Conservation (phyloP, 2,888 invertebrate genomes). For the Plutella xylostella region DNA sequence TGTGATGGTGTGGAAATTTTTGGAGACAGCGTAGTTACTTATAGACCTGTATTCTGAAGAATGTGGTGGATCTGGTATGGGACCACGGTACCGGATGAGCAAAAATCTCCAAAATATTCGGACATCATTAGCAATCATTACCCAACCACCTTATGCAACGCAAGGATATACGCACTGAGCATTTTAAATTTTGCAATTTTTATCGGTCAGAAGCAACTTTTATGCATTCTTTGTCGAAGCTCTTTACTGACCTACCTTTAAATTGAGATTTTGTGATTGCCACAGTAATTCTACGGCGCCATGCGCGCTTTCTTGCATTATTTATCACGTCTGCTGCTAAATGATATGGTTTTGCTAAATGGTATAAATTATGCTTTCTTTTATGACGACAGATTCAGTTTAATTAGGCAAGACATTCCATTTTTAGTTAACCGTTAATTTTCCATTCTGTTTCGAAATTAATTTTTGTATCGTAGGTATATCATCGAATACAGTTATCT, state of each 20-base stretch:
- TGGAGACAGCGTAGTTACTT: no score
- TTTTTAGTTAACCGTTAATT: no score
- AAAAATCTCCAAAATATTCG: no score
- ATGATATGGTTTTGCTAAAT: neutral
- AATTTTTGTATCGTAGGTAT: no score
- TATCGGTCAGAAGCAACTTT: conserved; percentile 33
- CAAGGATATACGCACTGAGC: conserved; percentile 51
- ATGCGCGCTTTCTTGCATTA: neutral
- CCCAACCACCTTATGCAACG: conserved; percentile 55
- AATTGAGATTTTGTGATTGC: neutral
- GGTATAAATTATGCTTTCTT: conserved; percentile 1
- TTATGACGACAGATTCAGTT: no score
- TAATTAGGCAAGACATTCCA: no score
- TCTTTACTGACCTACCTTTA: conserved; percentile 26
- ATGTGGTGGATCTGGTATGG: no score
- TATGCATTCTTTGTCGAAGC: conserved; percentile 26
- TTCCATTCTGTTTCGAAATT: no score
- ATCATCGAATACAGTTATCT: no score
- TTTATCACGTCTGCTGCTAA: neutral
- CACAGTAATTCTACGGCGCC: neutral
- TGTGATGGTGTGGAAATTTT: no score
- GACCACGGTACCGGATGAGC: no score
- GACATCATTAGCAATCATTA: conserved; percentile 45
- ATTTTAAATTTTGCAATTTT: conserved; percentile 53
- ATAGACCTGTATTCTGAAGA: no score